Conservation (phyloP, 2,888 invertebrate species). For the Panzeria rudis region DNA sequence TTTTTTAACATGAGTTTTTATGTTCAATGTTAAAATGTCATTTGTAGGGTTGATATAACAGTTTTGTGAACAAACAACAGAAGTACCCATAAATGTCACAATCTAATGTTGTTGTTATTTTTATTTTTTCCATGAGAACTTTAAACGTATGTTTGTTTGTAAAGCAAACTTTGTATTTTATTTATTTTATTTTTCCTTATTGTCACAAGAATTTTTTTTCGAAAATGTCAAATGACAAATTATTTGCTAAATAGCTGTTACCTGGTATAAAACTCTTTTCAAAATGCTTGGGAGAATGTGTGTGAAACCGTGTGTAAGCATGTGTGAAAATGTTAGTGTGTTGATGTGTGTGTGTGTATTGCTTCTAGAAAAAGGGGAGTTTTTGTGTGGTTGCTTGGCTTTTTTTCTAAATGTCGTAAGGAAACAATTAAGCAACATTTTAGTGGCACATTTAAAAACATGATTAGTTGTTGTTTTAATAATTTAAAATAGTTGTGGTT, state of each 20-base stretch:
- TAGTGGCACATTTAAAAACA: constrained; percentile 58
- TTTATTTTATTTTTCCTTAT: not conserved
- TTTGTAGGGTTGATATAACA: constrained; percentile 57
- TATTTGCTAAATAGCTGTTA: constrained; percentile 66
- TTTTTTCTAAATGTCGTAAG: constrained; percentile 14
- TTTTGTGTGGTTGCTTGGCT: constrained; percentile 20
- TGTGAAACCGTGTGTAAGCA: not conserved
- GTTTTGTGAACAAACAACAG: constrained; percentile 61
- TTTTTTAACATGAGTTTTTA: constrained; percentile 43
- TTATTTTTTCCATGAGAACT: constrained; percentile 27
- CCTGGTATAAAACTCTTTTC: constrained; percentile 37
- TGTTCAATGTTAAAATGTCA: constrained; percentile 38
- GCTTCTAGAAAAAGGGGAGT: constrained; percentile 48
- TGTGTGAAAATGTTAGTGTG: constrained; percentile 19
- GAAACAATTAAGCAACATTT: constrained; percentile 61
- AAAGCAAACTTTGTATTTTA: not conserved
- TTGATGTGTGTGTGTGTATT: not conserved
- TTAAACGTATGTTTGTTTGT: not conserved
- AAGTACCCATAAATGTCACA: constrained; percentile 70
- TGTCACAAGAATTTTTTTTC: constrained; percentile 28
- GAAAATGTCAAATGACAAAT: constrained; percentile 56
- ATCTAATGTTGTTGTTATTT: constrained; percentile 49
- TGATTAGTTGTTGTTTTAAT: constrained; percentile 27
- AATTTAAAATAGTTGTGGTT: constrained; percentile 11
- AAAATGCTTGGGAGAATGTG: not conserved